phyloP scores from a whole-genome alignment of 2,888 invertebrate genomes.

The Drosophila vallismaia region DNA sequence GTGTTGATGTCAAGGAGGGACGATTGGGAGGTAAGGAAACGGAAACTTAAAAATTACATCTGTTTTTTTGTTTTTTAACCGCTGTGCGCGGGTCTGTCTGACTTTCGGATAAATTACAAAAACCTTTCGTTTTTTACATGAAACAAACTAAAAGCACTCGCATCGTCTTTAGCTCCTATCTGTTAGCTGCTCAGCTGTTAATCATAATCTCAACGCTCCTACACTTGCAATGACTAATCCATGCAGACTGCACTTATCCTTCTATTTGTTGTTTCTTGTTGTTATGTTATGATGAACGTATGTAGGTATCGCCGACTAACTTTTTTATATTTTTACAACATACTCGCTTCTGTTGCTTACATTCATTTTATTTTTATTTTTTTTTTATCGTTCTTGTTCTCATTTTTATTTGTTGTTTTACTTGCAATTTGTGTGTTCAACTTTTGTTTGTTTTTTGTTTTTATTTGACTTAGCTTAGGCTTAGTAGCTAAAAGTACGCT shows the following conservation, averaged over 20 bases:
- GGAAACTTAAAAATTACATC: conserved; percentile 41
- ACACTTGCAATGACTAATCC: conserved; percentile 66
- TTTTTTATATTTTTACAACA: conserved; percentile 32
- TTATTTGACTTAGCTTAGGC: conserved; percentile 75
- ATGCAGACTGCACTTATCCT: conserved; percentile 46
- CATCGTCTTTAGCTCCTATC: conserved; percentile 31
- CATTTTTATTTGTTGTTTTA: conserved; percentile 42
- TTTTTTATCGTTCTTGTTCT: conserved; percentile 41
- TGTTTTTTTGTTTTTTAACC: conserved; percentile 31
- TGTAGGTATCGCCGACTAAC: conserved; percentile 68
- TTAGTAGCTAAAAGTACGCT: conserved; percentile 76
- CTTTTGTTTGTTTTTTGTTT: conserved; percentile 49
- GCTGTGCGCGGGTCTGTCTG: conserved; percentile 21
- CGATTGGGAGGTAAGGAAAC: conserved; percentile 24
- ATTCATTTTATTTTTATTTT: conserved; percentile 47
- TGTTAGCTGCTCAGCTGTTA: conserved; percentile 45
- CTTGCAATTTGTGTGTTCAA: conserved; percentile 74
- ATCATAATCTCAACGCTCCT: conserved; percentile 73
- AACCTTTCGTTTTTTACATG: conserved; percentile 37
- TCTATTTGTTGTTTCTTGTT: conserved; percentile 39
- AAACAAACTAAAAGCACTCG: conserved; percentile 72
- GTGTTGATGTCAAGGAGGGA: conserved; percentile 19
- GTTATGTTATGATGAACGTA: conserved; percentile 63
- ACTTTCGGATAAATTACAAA: conserved; percentile 48
- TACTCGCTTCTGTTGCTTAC: conserved; percentile 52